A percentile compares a stretch with the other conserved stretches of the same genome.
Evolutionary conservation across 1,140 invertebrate genomes (phyloP).

Genomic region (Bicyclus anynana): DNA sequence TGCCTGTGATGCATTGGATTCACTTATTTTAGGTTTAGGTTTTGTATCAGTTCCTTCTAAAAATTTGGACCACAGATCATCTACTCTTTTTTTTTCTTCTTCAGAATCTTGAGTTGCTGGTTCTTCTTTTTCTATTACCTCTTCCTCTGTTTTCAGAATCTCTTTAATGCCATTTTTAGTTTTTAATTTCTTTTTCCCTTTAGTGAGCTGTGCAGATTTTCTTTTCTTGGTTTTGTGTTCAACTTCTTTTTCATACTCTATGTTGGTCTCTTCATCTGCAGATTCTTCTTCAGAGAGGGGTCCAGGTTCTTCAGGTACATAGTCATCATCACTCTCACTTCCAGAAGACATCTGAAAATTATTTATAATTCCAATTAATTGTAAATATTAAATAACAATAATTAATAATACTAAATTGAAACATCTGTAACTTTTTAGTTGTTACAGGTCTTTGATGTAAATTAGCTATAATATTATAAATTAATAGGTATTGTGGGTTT

Average conservation of each 20-base stretch:
- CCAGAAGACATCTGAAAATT: constrained; percentile 68
- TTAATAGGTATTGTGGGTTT: no score
- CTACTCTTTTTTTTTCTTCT: constrained; percentile 82
- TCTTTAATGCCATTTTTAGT: constrained; percentile 47
- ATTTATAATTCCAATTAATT: background rate
- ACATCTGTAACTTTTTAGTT: no score
- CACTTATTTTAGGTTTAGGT: constrained; percentile 50
- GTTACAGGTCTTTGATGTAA: no score
- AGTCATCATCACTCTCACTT: constrained; percentile 75
- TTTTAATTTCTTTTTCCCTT: constrained; percentile 57
- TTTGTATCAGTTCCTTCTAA: constrained; percentile 82
- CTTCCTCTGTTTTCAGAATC: constrained; percentile 22
- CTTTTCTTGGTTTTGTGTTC: constrained; percentile 57
- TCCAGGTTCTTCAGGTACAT: constrained; percentile 66
- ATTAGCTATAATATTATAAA: no score
- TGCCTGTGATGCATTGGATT: constrained; percentile 15
- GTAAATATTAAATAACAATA: background rate
- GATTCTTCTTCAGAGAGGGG: constrained; percentile 68
- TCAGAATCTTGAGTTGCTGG: constrained; percentile 63
- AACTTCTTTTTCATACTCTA: constrained; percentile 60
- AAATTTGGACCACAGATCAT: constrained; percentile 86
- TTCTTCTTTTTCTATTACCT: constrained; percentile 36
- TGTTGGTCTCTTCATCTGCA: constrained; percentile 66
- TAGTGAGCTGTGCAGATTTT: constrained; percentile 38
- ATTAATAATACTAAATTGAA: no score